Evolutionary conservation across 2,888 invertebrate species (phyloP).

Genomic region (Tyria jacobaeae): DNA sequence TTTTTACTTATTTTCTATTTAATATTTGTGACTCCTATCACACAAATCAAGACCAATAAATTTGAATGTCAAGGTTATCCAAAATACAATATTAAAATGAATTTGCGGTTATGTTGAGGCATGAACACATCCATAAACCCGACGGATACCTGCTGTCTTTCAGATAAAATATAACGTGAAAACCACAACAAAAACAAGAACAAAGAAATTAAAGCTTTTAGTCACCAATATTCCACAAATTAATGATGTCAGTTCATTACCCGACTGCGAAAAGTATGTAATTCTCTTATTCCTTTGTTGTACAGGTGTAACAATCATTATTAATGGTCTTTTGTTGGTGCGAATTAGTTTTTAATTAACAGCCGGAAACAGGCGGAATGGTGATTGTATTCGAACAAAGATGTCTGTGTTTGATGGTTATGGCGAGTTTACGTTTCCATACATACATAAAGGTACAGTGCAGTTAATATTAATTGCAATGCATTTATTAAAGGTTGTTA

Average conservation of each 20-base stretch:
- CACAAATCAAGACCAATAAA: too few species aligned
- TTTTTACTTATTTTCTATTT: too few species aligned
- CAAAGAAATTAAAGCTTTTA: slow-evolving; percentile 17
- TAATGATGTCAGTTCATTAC: slow-evolving; percentile 16
- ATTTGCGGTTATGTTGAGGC: too few species aligned
- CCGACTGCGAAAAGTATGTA: slow-evolving; percentile 18
- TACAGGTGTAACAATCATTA: slow-evolving; percentile 70
- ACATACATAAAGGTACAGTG: not conserved
- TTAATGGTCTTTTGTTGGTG: slow-evolving; percentile 78
- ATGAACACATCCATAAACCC: not conserved
- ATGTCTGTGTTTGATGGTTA: slow-evolving; percentile 34
- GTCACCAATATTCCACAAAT: slow-evolving; percentile 21
- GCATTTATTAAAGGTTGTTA: not conserved
- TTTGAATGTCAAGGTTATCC: too few species aligned
- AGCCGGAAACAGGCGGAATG: slow-evolving; percentile 65
- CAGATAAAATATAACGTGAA: not conserved
- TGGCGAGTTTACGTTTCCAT: not conserved
- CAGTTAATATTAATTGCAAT: not conserved
- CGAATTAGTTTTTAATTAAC: slow-evolving; percentile 82
- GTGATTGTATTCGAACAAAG: slow-evolving; percentile 61
- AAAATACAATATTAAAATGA: too few species aligned
- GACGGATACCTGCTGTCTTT: not conserved
- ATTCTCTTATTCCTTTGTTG: slow-evolving; percentile 54
- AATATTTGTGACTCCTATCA: too few species aligned
- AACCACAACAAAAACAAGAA: not conserved